phyloP scores from a whole-genome alignment of 2,113 vertebrate species.

The Phalacrocorax aristotelis region DNA sequence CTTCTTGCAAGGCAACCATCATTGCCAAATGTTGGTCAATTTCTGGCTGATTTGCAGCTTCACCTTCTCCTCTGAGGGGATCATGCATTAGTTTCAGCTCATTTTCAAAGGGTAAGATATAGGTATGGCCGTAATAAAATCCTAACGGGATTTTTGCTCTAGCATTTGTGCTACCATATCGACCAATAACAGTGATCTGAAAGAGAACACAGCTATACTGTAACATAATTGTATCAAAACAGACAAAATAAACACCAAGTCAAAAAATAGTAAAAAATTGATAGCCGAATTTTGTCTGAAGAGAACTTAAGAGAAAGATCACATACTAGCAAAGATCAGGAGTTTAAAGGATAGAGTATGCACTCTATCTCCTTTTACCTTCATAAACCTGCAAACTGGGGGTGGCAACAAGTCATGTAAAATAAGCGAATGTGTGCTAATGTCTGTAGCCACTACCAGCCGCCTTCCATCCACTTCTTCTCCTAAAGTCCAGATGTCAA shows the following conservation, averaged over 20 bases:
- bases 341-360: neutral
- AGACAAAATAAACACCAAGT: neutral
- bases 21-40: constrained; percentile 95
- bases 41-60: constrained; percentile 89
- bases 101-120: constrained; percentile 96
- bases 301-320: neutral
- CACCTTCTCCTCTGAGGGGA: constrained; percentile 90
- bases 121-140: constrained; percentile 98
- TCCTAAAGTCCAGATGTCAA: constrained; percentile 98
- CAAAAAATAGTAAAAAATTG: neutral
- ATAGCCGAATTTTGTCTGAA: neutral
- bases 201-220: neutral
- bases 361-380: constrained; percentile 76
- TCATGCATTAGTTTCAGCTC: constrained; percentile 96
- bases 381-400: constrained; percentile 98
- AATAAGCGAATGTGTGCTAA: constrained; percentile 97
- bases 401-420: constrained; percentile 95
- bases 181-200: constrained; percentile 98
- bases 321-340: neutral
- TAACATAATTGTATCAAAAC: neutral
- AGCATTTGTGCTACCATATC: constrained; percentile 97
- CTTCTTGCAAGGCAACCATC: constrained; percentile 97
- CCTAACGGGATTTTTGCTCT: constrained; percentile 97
- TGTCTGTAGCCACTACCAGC: constrained; percentile 95
- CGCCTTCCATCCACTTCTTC: constrained; percentile 96